Percentiles rank a stretch among this genome's conserved stretches.
phyloP scores from a whole-genome alignment of 1,140 invertebrate genomes.

The Sitophilus oryzae region DNA sequence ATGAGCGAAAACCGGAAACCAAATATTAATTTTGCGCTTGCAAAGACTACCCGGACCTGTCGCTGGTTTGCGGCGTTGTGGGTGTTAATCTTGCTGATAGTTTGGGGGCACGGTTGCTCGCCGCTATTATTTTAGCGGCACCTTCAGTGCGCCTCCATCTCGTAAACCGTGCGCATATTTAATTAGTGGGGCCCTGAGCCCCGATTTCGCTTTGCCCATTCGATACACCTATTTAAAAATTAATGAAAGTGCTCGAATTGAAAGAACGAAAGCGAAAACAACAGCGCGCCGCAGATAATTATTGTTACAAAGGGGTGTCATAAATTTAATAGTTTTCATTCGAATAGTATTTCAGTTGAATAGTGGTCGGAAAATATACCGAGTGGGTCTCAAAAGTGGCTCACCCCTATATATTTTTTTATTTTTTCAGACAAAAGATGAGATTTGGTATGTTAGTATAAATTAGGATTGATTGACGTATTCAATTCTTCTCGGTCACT shows the following conservation, averaged over 20 bases:
- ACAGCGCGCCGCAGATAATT: slow-evolving; percentile 9
- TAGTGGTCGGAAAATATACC: too few species aligned
- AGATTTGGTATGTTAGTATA: too few species aligned
- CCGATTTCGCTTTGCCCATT: slow-evolving; percentile 16
- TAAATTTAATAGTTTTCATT: too few species aligned
- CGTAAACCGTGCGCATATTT: slow-evolving; percentile 20
- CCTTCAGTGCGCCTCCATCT: slow-evolving; percentile 13
- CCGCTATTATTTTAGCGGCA: slow-evolving; percentile 25
- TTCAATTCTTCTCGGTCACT: too few species aligned
- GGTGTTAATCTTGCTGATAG: slow-evolving; percentile 20
- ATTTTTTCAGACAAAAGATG: too few species aligned
- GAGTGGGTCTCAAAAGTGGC: too few species aligned
- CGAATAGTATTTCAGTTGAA: too few species aligned
- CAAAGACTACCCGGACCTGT: slow-evolving; percentile 15
- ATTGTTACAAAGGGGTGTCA: too few species aligned
- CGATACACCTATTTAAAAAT: slow-evolving; percentile 24
- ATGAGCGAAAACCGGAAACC: too few species aligned
- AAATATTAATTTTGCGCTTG: background rate
- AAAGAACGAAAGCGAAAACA: slow-evolving; percentile 9
- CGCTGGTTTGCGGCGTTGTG: slow-evolving; percentile 11
- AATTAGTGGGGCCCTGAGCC: background rate
- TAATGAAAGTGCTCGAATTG: slow-evolving; percentile 21
- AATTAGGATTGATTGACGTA: too few species aligned
- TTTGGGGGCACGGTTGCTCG: slow-evolving; percentile 17
- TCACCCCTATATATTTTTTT: too few species aligned